Conservation (phyloP, 2,113 vertebrate species). For the Triplophysa dalaica region DNA sequence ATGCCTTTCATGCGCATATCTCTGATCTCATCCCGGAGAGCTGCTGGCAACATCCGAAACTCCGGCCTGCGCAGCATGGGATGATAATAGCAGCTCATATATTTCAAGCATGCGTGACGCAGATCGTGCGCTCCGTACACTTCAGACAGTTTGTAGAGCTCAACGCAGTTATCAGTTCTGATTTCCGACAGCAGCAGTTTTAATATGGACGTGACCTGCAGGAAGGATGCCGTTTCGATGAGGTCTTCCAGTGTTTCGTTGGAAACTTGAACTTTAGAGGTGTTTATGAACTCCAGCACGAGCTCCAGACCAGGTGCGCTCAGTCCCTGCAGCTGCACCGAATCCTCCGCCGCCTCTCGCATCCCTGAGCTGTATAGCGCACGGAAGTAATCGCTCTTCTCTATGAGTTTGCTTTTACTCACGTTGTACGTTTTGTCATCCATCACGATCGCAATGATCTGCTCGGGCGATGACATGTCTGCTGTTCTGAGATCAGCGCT, state of each 20-base stretch:
- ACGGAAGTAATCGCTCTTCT: conserved; percentile 95
- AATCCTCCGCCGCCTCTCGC: conserved; percentile 86
- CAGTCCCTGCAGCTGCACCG: conserved; percentile 87
- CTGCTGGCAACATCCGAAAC: conserved; percentile 70
- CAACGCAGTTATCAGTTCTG: conserved; percentile 84
- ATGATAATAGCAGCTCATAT: conserved; percentile 87
- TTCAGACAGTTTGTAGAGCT: conserved; percentile 85
- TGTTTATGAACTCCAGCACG: conserved; percentile 91
- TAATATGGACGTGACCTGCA: conserved; percentile 90
- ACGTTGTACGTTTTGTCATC: conserved; percentile 86
- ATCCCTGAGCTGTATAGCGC: conserved; percentile 94
- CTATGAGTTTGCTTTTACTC: conserved; percentile 88
- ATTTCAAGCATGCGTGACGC: conserved; percentile 80
- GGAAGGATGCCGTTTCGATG: conserved; percentile 89
- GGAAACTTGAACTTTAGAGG: conserved; percentile 75
- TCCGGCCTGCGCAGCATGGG: conserved; percentile 81
- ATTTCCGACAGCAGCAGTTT: conserved; percentile 85
- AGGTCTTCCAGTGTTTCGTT: conserved; percentile 84
- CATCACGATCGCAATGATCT: conserved; percentile 84
- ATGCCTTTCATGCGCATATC: conserved; percentile 85
- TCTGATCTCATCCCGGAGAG: conserved; percentile 75
- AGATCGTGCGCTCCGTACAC: conserved; percentile 88
- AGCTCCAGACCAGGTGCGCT: conserved; percentile 87
- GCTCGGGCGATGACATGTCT: conserved; percentile 80
- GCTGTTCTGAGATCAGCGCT: conserved; percentile 32